A percentile compares a stretch with the other conserved stretches of the same genome.
phyloP scores from a whole-genome alignment of 92 coral and sea anemone genomes.

The Porites cylindrica region DNA sequence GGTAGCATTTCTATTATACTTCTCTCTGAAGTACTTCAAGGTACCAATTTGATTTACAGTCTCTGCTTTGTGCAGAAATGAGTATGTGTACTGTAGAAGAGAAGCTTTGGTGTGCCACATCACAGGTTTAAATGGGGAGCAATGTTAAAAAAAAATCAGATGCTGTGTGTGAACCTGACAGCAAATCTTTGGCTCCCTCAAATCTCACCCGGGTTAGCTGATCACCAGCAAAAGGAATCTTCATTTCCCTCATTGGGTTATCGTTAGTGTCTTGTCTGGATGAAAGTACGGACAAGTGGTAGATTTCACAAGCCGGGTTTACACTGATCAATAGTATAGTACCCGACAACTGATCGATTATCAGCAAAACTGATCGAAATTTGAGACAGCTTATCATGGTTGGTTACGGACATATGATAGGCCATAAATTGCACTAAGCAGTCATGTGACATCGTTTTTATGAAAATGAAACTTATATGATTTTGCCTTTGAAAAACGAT shows the following conservation, averaged over 20 bases:
- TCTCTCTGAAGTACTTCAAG: constrained; percentile 81
- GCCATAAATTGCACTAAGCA: no score
- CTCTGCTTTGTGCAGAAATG: constrained; percentile 79
- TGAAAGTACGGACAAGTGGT: no score
- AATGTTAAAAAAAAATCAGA: constrained; percentile 73
- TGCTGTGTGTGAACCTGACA: constrained; percentile 70
- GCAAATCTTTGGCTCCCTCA: constrained; percentile 72
- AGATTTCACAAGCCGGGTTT: no score
- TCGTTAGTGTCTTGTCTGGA: constrained; percentile 43
- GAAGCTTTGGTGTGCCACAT: constrained; percentile 84
- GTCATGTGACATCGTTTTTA: no score
- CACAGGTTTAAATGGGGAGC: constrained; percentile 81
- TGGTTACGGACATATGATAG: no score
- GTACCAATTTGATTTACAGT: constrained; percentile 81
- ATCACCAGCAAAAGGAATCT: constrained; percentile 76
- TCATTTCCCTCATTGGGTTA: constrained; percentile 71
- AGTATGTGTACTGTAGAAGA: constrained; percentile 68
- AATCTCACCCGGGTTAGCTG: constrained; percentile 74
- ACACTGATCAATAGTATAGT: no score
- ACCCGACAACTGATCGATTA: no score
- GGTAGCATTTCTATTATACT: constrained; percentile 77
- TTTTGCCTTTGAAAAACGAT: no score
- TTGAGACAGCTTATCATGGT: no score
- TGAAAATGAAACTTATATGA: no score
- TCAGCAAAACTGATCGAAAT: no score